phyloP scores from a whole-genome alignment of 1,140 invertebrate genomes.

The Drosophila busckii region DNA sequence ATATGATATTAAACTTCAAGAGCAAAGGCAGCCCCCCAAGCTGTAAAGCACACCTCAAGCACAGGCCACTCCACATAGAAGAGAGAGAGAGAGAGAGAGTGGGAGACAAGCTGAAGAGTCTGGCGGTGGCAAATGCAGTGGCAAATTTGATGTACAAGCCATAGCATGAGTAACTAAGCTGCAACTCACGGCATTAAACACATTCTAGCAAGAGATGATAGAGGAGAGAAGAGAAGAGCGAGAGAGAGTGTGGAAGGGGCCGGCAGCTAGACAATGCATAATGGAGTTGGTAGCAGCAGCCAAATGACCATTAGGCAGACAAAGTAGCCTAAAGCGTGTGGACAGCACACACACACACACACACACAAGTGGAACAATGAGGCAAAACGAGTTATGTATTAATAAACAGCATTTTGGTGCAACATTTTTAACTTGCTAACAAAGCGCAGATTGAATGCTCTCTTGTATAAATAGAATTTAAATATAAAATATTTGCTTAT shows the following conservation, averaged over 20 bases:
- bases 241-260: background rate
- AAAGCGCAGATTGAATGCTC: background rate
- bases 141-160: slow-evolving; percentile 60
- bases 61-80: slow-evolving; percentile 36
- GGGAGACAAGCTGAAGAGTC: slow-evolving; percentile 6
- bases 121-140: slow-evolving; percentile 44
- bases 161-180: slow-evolving; percentile 42
- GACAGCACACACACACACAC: slow-evolving; percentile 37
- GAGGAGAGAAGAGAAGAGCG: background rate
- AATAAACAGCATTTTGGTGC: slow-evolving; percentile 44
- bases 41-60: slow-evolving; percentile 54
- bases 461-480: too few species aligned
- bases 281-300: slow-evolving; percentile 54
- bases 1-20: slow-evolving; percentile 46
- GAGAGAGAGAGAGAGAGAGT: slow-evolving; percentile 5
- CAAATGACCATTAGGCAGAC: slow-evolving; percentile 65
- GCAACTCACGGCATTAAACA: slow-evolving; percentile 53
- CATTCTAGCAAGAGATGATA: slow-evolving; percentile 10
- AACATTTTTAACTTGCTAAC: slow-evolving; percentile 17
- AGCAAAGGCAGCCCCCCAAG: slow-evolving; percentile 1
- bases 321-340: slow-evolving; percentile 51
- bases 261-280: slow-evolving; percentile 45
- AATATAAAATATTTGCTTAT: too few species aligned
- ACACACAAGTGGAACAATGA: slow-evolving; percentile 24
- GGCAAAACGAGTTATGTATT: slow-evolving; percentile 60